A percentile compares a stretch with the other conserved stretches of the same genome.
Evolutionary conservation across 2,797 vertebrate genomes (phyloP).

Genomic region (Meda fulgida): DNA sequence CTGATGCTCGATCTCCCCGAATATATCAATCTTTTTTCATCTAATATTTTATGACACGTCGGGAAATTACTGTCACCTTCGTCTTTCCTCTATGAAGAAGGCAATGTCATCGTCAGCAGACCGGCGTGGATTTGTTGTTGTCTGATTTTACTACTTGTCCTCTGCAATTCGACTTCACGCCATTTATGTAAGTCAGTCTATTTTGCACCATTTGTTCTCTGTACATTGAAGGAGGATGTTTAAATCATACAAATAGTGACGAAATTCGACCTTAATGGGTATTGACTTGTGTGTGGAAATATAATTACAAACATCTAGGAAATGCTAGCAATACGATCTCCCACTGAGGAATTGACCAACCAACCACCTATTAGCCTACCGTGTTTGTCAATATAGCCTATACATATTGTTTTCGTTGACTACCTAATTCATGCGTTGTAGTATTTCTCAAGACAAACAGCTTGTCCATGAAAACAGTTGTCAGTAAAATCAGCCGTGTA

Average conservation of each 20-base stretch:
- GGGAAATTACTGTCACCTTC: constrained; percentile 63
- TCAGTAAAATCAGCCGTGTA: constrained; percentile 23
- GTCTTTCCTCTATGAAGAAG: constrained; percentile 69
- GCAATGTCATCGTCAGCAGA: constrained; percentile 78
- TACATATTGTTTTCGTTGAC: neutral
- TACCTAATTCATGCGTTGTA: constrained; percentile 16
- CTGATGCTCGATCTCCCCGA: constrained; percentile 67
- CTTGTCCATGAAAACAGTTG: neutral
- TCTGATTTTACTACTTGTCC: constrained; percentile 74
- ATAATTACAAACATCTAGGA: constrained; percentile 48
- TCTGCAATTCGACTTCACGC: constrained; percentile 64
- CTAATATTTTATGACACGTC: constrained; percentile 73
- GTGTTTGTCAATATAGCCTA: neutral
- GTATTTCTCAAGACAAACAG: neutral
- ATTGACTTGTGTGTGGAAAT: constrained; percentile 56
- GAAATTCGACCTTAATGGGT: constrained; percentile 46
- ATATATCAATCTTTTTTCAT: constrained; percentile 53
- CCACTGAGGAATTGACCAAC: constrained; percentile 42
- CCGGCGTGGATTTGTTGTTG: constrained; percentile 83
- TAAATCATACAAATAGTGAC: constrained; percentile 31
- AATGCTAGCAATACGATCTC: constrained; percentile 42
- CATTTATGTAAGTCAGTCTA: constrained; percentile 70
- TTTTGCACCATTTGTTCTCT: constrained; percentile 62
- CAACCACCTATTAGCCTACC: neutral
- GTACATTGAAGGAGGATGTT: constrained; percentile 24